Conservation (phyloP, 2,797 vertebrate species). For the Carcharodon carcharias region DNA sequence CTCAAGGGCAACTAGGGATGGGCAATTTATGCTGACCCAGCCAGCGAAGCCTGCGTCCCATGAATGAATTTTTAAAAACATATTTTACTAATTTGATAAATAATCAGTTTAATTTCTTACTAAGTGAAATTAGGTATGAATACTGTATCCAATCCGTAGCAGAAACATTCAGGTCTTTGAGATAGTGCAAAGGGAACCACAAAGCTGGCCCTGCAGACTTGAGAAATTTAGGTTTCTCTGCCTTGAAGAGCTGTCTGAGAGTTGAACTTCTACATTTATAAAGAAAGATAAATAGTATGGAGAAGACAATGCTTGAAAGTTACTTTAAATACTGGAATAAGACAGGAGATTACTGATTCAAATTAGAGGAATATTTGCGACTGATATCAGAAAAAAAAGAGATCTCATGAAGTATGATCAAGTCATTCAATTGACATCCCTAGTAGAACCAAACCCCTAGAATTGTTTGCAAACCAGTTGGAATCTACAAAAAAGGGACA, state of each 20-base stretch:
- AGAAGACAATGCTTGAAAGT: not conserved
- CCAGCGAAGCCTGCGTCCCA: not conserved
- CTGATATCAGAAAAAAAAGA: not conserved
- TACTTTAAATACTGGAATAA: not conserved
- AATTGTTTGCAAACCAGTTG: not conserved
- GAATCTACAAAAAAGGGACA: not conserved
- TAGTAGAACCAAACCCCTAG: not conserved
- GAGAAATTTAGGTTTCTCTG: not conserved
- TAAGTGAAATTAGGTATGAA: not conserved
- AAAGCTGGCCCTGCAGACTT: not conserved
- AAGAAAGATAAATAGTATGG: not conserved
- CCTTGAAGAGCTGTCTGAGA: not conserved
- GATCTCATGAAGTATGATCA: not conserved
- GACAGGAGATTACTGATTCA: not conserved
- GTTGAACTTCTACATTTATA: not conserved
- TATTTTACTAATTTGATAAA: not conserved
- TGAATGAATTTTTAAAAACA: not conserved
- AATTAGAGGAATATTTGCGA: not conserved
- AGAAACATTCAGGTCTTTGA: not conserved
- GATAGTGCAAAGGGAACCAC: not conserved
- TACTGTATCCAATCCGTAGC: not conserved
- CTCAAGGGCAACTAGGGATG: no score
- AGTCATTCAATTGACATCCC: not conserved
- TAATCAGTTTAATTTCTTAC: not conserved
- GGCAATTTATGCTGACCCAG: no score